A percentile compares a stretch with the other conserved stretches of the same genome.
These are phyloP conservation scores for Sarcophaga variegata DNA, from an alignment of 2,888 invertebrate genomes.

Conservation along the genomic window DNA sequence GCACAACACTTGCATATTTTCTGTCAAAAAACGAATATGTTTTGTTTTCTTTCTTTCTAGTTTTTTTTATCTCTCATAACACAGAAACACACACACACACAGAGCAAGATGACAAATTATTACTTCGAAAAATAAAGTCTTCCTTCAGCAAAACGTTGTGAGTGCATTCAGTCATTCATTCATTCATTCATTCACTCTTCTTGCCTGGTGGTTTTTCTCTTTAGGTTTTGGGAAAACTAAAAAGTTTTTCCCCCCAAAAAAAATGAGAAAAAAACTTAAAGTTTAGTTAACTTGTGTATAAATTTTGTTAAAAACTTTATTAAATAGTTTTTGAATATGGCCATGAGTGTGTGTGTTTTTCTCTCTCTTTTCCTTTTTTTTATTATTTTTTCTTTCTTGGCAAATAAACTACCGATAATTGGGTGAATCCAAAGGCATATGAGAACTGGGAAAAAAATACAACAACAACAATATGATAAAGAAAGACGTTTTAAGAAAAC, in stretches of 20 bases:
- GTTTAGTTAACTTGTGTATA: constrained; percentile 56
- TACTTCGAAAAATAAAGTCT: constrained; percentile 42
- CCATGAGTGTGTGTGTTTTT: neutral
- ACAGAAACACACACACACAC: constrained; percentile 8
- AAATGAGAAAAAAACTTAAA: constrained; percentile 27
- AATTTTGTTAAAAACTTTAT: constrained; percentile 65
- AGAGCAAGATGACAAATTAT: constrained; percentile 52
- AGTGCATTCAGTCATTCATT: constrained; percentile 2
- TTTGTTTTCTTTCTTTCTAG: constrained; percentile 15
- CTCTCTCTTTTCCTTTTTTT: neutral
- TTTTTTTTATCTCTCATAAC: neutral
- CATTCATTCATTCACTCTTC: neutral
- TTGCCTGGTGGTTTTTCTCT: constrained; percentile 14
- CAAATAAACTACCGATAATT: constrained; percentile 56
- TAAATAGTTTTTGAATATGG: constrained; percentile 40
- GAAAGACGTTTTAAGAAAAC: constrained; percentile 38
- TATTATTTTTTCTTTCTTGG: neutral
- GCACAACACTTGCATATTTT: constrained; percentile 56
- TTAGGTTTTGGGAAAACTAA: neutral
- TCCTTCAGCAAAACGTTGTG: constrained; percentile 28
- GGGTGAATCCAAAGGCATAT: constrained; percentile 38
- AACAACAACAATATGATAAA: constrained; percentile 2
- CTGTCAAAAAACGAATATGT: constrained; percentile 57
- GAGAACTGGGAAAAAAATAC: constrained; percentile 15
- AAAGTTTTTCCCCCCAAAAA: constrained; percentile 36